phyloP scores from a whole-genome alignment of 2,888 invertebrate species.

The Formica aserva region DNA sequence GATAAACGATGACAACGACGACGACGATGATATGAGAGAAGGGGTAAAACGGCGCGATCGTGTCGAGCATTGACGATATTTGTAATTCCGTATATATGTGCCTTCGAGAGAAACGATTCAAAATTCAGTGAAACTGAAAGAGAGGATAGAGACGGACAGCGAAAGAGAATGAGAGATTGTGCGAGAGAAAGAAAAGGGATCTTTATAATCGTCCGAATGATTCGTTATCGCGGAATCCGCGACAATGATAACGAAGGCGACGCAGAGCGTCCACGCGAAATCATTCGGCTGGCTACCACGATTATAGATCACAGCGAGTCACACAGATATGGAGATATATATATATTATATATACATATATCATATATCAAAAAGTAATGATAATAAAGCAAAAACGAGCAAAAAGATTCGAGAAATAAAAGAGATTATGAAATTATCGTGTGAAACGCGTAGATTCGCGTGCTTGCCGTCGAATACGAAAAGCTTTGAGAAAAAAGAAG shows the following conservation, averaged over 20 bases:
- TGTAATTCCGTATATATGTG: conserved; percentile 72
- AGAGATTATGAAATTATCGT: conserved; percentile 41
- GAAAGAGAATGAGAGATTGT: background rate
- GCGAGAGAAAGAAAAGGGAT: background rate
- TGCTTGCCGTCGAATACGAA: conserved; percentile 49
- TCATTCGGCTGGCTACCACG: conserved; percentile 51
- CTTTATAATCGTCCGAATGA: conserved; percentile 42
- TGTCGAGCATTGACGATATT: conserved; percentile 29
- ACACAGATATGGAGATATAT: conserved; percentile 16
- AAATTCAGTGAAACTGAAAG: conserved; percentile 39
- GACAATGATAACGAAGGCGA: conserved; percentile 15
- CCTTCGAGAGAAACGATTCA: conserved; percentile 75
- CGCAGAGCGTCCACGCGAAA: conserved; percentile 51
- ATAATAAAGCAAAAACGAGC: conserved; percentile 15
- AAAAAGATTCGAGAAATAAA: conserved; percentile 13
- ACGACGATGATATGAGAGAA: conserved; percentile 22
- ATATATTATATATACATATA: background rate
- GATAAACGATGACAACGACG: conserved; percentile 23
- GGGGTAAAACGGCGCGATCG: conserved; percentile 18
- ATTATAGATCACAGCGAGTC: conserved; percentile 36
- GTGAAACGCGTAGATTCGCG: conserved; percentile 53
- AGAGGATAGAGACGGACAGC: conserved; percentile 26
- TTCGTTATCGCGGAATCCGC: conserved; percentile 27
- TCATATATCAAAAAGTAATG: conserved; percentile 28
- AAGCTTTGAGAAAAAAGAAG: conserved; percentile 23